phyloP scores from a whole-genome alignment of 2,113 vertebrate genomes.

The Solea senegalensis region DNA sequence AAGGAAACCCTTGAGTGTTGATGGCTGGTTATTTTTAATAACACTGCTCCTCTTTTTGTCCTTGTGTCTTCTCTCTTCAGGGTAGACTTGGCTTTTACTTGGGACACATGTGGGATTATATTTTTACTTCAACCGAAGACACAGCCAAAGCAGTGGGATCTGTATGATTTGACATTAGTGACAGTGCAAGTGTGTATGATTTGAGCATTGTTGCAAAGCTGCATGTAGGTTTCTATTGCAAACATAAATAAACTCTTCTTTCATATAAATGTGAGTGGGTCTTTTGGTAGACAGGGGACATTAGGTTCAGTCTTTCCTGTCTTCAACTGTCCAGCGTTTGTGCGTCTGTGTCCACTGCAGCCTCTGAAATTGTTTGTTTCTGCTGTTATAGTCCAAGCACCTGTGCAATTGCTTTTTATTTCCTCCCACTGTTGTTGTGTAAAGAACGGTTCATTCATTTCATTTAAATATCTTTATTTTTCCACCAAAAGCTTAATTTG shows the following conservation, averaged over 20 bases:
- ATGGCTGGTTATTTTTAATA: neutral
- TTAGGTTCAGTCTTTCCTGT: neutral
- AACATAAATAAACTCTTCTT: conserved; percentile 44
- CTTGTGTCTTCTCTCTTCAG: conserved; percentile 28
- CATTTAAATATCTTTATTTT: too few species aligned
- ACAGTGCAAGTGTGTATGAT: conserved; percentile 20
- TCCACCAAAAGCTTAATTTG: too few species aligned
- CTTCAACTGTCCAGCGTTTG: too few species aligned
- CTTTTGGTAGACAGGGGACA: neutral
- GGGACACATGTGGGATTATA: conserved; percentile 3
- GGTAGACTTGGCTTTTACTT: conserved; percentile 27
- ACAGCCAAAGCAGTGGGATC: conserved; percentile 1
- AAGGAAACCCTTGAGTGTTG: neutral
- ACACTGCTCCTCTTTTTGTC: neutral
- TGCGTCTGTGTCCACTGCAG: too few species aligned
- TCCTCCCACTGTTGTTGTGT: too few species aligned
- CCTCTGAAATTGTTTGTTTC: too few species aligned
- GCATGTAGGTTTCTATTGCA: conserved; percentile 5
- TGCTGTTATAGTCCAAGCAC: too few species aligned
- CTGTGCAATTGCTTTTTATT: too few species aligned
- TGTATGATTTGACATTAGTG: conserved; percentile 19
- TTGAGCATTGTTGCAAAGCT: neutral
- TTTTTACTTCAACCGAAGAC: conserved; percentile 18
- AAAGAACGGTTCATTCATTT: too few species aligned
- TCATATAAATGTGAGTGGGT: conserved; percentile 9